Conservation (phyloP, 2,113 vertebrate genomes). For the Bujurquina vittata region DNA sequence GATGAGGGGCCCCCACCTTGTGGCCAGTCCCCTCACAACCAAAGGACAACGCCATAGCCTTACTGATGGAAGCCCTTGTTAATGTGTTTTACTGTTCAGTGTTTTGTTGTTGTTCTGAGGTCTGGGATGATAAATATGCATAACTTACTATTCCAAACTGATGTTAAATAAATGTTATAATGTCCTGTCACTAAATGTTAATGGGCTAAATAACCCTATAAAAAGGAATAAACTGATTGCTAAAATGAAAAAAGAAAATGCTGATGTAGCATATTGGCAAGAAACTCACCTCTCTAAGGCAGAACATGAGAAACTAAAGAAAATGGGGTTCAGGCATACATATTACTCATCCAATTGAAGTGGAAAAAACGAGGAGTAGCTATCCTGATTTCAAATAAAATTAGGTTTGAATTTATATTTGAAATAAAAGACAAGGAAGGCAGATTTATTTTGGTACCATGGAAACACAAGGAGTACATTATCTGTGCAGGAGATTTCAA, state of each 20-base stretch:
- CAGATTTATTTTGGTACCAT: neutral
- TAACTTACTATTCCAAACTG: neutral
- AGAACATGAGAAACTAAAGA: neutral
- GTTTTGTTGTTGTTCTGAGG: neutral
- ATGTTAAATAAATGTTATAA: neutral
- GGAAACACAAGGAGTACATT: neutral
- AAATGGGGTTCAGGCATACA: neutral
- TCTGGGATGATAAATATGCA: neutral
- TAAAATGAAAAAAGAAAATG: neutral
- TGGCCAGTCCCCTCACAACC: neutral
- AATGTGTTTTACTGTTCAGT: neutral
- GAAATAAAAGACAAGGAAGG: neutral
- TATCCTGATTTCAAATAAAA: neutral
- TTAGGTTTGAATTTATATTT: neutral
- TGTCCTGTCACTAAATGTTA: neutral
- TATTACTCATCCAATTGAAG: neutral
- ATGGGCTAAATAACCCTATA: neutral
- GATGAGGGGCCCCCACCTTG: neutral
- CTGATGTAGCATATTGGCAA: neutral
- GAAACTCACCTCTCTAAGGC: neutral
- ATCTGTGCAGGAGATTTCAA: neutral
- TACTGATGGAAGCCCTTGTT: neutral
- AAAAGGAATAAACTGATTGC: neutral
- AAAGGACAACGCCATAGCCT: neutral
- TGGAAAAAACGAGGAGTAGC: neutral